Evolutionary conservation across 2,113 vertebrate genomes (phyloP), one percentile per base, ranked within the genome.

Genomic region (Pterophyllum scalare): DNA sequence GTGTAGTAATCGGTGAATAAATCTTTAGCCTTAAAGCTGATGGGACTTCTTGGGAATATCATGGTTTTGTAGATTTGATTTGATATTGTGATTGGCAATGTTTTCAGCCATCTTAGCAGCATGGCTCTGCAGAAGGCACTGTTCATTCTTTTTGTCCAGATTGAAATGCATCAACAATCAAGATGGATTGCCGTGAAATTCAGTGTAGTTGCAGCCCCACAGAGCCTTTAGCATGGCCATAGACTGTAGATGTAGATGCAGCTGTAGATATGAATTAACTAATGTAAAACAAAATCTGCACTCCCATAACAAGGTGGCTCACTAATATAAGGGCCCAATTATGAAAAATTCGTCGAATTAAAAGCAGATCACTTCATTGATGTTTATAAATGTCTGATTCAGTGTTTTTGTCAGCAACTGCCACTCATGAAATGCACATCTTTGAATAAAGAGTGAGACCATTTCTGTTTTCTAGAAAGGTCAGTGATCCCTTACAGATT

Each of bases 401-500:
- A 31, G 24, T 24, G 6, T 5, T 17, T 7, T 52, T 49, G 6
- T 49, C 46, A 49, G 46, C 46, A 49, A 17, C 46, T 49, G 6
- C 15, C 0, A 52, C 0, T 31, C 20, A 52, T n/a, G 3, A 52
- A 72, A 72, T 52, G 3, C 26, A 12, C 40, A 8, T 60, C 8
- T 75, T 43, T 75, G 9, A 59, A 28, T 10, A 0, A 52, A 78
- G 77, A 92, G 88, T 3, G 90, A 93, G 89, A 90, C 77, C 5
- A 26, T 62, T 78, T 86, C 58, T 86, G 38, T 74, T 40, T 1
- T 46, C 7, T 24, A 43, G 81, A 88, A 74, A 83, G 28, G 92
- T 93, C 80, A 60, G 17, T 91, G 92, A 91, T 81, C 85, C 85
- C 86, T 28, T 15, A 22, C 17, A 38, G 3, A 60, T 33, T 59